Conservation (phyloP, 2,113 vertebrate species). For the Lonchura striata region DNA sequence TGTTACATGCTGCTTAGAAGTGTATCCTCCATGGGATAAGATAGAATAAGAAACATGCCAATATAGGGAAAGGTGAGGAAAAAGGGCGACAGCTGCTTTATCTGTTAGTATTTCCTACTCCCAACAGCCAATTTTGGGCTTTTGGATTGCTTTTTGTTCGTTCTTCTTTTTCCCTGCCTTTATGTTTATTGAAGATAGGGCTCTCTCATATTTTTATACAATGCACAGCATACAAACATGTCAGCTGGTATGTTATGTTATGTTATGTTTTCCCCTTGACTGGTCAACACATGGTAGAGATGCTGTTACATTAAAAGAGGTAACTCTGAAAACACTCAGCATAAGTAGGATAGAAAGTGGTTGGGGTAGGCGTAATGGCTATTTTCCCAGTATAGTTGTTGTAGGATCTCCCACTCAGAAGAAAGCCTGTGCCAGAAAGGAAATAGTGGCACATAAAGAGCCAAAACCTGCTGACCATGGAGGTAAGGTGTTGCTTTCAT, state of each 20-base stretch:
- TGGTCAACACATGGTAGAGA: neutral
- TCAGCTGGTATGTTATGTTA: neutral
- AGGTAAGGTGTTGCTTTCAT: neutral
- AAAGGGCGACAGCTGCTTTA: neutral
- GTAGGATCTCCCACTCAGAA: neutral
- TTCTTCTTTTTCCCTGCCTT: fast-evolving
- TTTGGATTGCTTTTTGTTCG: neutral
- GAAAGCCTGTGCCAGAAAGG: neutral
- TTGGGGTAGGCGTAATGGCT: neutral
- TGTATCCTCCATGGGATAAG: neutral
- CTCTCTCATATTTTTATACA: neutral
- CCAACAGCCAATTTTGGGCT: neutral
- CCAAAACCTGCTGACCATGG: neutral
- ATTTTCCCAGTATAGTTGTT: neutral
- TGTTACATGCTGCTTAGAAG: neutral
- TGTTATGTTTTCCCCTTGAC: neutral
- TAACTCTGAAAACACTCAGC: neutral
- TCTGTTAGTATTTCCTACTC: neutral
- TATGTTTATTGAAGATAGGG: neutral
- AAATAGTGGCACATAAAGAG: neutral
- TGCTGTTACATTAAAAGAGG: neutral
- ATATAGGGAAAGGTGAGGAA: neutral
- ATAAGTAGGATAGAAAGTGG: neutral
- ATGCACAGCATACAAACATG: neutral
- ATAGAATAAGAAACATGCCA: neutral